Evolutionary conservation across 2,797 vertebrate genomes (phyloP).

Genomic region (Molossus alvarezi): DNA sequence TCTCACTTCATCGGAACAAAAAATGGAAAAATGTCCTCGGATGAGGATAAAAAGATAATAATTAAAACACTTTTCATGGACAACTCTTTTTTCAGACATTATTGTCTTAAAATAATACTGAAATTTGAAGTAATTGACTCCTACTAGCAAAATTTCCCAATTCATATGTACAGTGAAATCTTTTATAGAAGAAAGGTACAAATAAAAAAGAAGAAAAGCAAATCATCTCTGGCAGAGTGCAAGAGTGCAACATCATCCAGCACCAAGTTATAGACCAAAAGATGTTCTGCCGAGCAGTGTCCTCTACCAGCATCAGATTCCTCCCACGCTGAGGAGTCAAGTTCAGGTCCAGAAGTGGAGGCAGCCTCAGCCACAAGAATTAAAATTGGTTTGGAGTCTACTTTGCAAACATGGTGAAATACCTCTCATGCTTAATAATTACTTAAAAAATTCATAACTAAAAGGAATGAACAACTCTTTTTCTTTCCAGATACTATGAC

Average conservation of each 20-base stretch:
- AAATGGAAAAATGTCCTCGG: too few relatives aligned
- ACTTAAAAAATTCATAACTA: neutral
- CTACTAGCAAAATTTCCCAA: neutral
- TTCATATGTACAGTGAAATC: conserved; percentile 21
- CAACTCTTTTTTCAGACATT: neutral
- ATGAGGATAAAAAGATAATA: too few relatives aligned
- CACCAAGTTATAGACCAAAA: neutral
- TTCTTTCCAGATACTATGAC: neutral
- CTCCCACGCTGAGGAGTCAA: neutral
- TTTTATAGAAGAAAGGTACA: neutral
- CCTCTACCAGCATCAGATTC: neutral
- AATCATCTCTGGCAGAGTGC: neutral
- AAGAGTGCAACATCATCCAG: neutral
- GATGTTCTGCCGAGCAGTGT: neutral
- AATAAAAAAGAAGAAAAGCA: neutral
- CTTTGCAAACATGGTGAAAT: conserved; percentile 21
- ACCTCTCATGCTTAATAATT: neutral
- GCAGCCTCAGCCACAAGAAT: neutral
- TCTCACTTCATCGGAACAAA: too few relatives aligned
- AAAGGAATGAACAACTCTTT: conserved; percentile 39
- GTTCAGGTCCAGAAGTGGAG: neutral
- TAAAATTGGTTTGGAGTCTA: neutral
- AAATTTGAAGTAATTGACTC: conserved; percentile 31
- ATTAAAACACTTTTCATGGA: neutral
- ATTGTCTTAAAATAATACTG: neutral